Evolutionary conservation across 1,140 invertebrate genomes (phyloP), one percentile per base, ranked within the genome.

Genomic region (Psix sp.): DNA sequence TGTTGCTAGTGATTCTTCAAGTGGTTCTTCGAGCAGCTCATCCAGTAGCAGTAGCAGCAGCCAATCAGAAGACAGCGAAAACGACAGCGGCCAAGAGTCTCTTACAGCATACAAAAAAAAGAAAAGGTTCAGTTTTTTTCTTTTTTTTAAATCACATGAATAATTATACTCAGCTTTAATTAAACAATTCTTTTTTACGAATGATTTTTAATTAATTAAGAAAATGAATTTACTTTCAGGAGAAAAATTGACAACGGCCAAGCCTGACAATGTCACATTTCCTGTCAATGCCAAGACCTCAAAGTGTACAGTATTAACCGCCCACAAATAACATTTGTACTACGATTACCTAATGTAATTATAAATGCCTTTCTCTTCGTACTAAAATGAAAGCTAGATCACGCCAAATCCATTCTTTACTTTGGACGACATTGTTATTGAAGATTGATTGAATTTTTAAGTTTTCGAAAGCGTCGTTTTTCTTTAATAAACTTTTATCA

Each of bases 1-100:
- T 5, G 92, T 98, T 18, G 96, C 96, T 7, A 98, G 96, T 3
- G 97, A 98, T 87, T 96, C 94, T 70, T 96, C 94, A 0, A 96
- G 94, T 78, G 95, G 94, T 73, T 96, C 95, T 6, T 95, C 93
- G 26, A 95, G 94, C 38, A 95, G 93, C 48, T 95, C 94, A 1
- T 92, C 91, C 36, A 92, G 90, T 11, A 90, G 88, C 49, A 89
- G 88, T 51, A 90, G 89, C 43, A 88, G 88, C 14, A 88, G 88
- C 72, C 85, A 87, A 39, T 92, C 91, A 16, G 92, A 92, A 78
- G 91, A 91, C 38, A 91, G 90, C 59, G 90, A 90, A 49, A 90
- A 90, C 39, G 93, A 94, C 51, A 94, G 93, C 81, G 95, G 95
- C 0, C 95, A 96, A 86, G 95, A 95, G 79, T 95, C 94, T 70